Evolutionary conservation across 1,140 invertebrate species (phyloP).

Genomic region (Hypsibius dujardini): DNA sequence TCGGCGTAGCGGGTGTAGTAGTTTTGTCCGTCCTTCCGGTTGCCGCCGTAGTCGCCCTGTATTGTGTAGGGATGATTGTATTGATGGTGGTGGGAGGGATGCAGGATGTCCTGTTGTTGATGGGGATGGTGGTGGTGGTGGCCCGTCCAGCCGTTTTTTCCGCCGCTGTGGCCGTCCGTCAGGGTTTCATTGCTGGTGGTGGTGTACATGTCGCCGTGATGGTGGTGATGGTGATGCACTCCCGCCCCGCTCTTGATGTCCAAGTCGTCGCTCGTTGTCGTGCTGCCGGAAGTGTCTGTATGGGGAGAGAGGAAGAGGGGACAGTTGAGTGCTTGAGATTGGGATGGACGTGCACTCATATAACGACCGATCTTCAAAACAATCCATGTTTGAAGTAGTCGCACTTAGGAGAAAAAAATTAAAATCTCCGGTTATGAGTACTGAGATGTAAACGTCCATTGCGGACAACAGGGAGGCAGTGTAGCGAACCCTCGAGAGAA

Average conservation of each 20-base stretch:
- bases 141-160: neutral
- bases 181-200: neutral
- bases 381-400: no score
- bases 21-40: constrained; percentile 2
- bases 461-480: no score
- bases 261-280: constrained; percentile 11
- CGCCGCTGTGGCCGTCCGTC: neutral
- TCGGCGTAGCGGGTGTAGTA: constrained; percentile 16
- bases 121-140: neutral
- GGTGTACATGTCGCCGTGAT: neutral
- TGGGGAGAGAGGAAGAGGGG: no score
- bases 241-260: neutral
- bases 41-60: neutral
- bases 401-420: no score
- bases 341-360: no score
- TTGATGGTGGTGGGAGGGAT: no score
- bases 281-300: constrained; percentile 15
- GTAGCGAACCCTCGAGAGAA: no score
- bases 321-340: no score
- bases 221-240: neutral
- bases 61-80: constrained; percentile 15
- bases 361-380: no score
- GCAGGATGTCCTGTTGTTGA: constrained; percentile 8
- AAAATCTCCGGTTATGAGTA: no score
- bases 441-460: no score